phyloP scores from a whole-genome alignment of 2,888 invertebrate genomes.

The Ophonus ardosiacus region DNA sequence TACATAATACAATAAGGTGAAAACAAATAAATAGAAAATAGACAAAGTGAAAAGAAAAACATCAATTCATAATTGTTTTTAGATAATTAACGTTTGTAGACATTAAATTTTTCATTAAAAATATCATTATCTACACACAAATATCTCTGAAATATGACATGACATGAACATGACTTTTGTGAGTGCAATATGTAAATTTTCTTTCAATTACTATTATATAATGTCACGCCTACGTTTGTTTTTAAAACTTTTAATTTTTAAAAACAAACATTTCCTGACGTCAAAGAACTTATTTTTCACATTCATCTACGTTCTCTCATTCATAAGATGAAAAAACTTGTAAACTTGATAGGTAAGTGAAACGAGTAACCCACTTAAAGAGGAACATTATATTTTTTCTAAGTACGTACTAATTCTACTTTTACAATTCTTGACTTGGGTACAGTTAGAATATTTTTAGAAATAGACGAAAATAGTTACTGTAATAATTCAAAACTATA shows the following conservation, averaged over 20 bases:
- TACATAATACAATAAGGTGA: too few species aligned
- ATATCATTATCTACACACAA: too few species aligned
- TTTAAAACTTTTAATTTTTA: not conserved
- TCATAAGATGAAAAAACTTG: conserved; percentile 1
- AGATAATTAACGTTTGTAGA: too few species aligned
- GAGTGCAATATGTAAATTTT: not conserved
- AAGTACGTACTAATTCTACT: not conserved
- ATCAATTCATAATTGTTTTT: too few species aligned
- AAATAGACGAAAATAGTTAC: not conserved
- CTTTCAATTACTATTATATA: not conserved
- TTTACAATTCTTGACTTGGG: not conserved
- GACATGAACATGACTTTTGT: not conserved
- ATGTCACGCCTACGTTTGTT: not conserved
- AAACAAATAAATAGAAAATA: too few species aligned
- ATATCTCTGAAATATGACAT: too few species aligned
- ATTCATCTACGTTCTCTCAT: conserved; percentile 19
- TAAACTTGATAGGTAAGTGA: too few species aligned
- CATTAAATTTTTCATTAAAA: too few species aligned
- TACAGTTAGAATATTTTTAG: conserved; percentile 17
- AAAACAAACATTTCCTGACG: conserved; percentile 1
- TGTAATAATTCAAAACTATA: not conserved
- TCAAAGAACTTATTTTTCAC: not conserved
- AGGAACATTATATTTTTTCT: not conserved
- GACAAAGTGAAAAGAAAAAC: too few species aligned
- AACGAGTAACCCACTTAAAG: conserved; percentile 18